phyloP scores from a whole-genome alignment of 2,797 vertebrate genomes.

The Spheniscus humboldti region DNA sequence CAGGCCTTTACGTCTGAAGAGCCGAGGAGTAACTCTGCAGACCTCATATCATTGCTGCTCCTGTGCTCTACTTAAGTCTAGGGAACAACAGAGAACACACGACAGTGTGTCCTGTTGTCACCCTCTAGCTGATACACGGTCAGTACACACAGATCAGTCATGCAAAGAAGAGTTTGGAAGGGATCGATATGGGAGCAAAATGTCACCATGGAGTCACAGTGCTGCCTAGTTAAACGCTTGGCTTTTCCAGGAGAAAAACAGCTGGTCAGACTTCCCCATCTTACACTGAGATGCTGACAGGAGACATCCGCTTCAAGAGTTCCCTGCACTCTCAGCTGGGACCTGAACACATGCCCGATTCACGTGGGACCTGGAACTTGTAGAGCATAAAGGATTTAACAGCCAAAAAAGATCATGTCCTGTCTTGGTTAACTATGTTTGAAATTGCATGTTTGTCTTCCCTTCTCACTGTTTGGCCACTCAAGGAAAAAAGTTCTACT shows the following conservation, averaged over 20 bases:
- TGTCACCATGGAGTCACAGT: background rate
- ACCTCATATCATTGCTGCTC: fast-evolving
- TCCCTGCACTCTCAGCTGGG: background rate
- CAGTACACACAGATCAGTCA: fast-evolving
- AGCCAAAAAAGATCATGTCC: background rate
- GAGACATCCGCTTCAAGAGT: background rate
- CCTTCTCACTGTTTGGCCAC: background rate
- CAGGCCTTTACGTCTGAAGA: background rate
- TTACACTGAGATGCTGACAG: background rate
- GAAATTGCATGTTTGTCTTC: background rate
- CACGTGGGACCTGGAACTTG: background rate
- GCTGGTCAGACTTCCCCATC: background rate
- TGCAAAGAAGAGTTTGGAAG: background rate
- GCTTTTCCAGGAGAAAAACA: background rate
- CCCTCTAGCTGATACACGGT: fast-evolving
- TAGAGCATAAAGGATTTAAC: background rate
- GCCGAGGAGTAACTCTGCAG: background rate
- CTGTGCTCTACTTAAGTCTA: fast-evolving
- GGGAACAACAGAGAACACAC: fast-evolving
- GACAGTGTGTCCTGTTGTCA: background rate
- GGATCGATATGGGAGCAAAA: fast-evolving
- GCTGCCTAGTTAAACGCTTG: background rate
- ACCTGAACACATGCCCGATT: background rate
- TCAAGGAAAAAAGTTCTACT: background rate
- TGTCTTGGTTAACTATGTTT: background rate